A percentile compares a stretch with the other conserved stretches of the same genome.
Conservation (phyloP, 1,140 invertebrate genomes). For the Spodoptera litura region DNA sequence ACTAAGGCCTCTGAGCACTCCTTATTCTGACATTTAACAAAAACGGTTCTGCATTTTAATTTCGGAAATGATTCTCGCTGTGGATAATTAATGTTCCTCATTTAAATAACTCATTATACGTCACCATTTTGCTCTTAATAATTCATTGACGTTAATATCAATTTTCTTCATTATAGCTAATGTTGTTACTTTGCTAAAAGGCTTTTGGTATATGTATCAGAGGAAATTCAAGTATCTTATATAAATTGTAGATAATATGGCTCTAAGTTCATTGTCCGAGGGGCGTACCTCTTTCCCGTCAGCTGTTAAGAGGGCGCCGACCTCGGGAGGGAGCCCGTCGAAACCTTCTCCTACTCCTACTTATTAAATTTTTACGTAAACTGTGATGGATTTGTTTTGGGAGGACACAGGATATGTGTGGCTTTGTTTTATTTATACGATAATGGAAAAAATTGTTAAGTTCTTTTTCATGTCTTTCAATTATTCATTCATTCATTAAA, state of each 20-base stretch:
- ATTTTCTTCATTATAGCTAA: constrained; percentile 24
- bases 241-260: constrained; percentile 49
- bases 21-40: not conserved
- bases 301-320: constrained; percentile 74
- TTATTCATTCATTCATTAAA: no score
- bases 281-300: constrained; percentile 62
- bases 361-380: constrained; percentile 38
- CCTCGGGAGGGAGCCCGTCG: constrained; percentile 54
- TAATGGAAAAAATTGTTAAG: no score
- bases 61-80: not conserved
- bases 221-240: constrained; percentile 41
- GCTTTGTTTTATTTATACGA: not conserved
- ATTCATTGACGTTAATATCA: constrained; percentile 19
- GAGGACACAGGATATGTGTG: not conserved
- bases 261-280: constrained; percentile 49
- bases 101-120: constrained; percentile 31
- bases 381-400: constrained; percentile 29
- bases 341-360: constrained; percentile 45
- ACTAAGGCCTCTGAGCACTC: constrained; percentile 1
- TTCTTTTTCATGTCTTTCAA: no score
- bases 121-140: constrained; percentile 23
- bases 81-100: constrained; percentile 12
- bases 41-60: constrained; percentile 13
- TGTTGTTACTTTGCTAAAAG: constrained; percentile 44
- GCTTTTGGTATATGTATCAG: constrained; percentile 12